A percentile compares a stretch with the other conserved stretches of the same genome.
Conservation (phyloP, 2,888 invertebrate species). For the Geophilus truncorum region DNA sequence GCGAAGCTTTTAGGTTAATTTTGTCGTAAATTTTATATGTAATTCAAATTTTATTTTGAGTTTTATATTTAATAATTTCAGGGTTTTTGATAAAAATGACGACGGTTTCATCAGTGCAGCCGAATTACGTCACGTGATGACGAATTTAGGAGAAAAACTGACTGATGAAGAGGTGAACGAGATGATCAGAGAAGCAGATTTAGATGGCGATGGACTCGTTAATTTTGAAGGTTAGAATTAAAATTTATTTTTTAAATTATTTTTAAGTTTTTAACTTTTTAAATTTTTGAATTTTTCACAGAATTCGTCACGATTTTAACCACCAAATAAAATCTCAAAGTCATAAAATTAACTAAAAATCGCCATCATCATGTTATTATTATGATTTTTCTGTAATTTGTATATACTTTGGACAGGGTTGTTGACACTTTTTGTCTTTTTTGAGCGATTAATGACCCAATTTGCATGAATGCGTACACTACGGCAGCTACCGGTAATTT, state of each 20-base stretch:
- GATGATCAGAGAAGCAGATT: slow-evolving; percentile 83
- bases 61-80: slow-evolving; percentile 47
- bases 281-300: slow-evolving; percentile 56
- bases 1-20: slow-evolving; percentile 75
- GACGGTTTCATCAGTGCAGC: slow-evolving; percentile 80
- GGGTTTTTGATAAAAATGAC: slow-evolving; percentile 85
- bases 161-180: slow-evolving; percentile 83
- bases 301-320: slow-evolving; percentile 80
- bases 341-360: not conserved
- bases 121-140: slow-evolving; percentile 83
- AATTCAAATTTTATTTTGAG: not conserved
- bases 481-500: too few species aligned
- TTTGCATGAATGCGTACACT: not conserved
- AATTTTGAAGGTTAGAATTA: slow-evolving; percentile 67
- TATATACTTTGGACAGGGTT: slow-evolving; percentile 7
- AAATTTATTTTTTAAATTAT: not conserved
- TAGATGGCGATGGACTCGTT: slow-evolving; percentile 81
- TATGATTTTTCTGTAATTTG: not conserved
- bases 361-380: not conserved
- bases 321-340: slow-evolving; percentile 62
- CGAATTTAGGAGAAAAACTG: slow-evolving; percentile 75
- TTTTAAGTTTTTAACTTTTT: not conserved
- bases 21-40: not conserved
- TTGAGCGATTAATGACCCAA: not conserved
- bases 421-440: not conserved